A percentile compares a stretch with the other conserved stretches of the same genome.
Conservation (phyloP, 1,140 invertebrate genomes). For the Rhopalosiphum maidis region DNA sequence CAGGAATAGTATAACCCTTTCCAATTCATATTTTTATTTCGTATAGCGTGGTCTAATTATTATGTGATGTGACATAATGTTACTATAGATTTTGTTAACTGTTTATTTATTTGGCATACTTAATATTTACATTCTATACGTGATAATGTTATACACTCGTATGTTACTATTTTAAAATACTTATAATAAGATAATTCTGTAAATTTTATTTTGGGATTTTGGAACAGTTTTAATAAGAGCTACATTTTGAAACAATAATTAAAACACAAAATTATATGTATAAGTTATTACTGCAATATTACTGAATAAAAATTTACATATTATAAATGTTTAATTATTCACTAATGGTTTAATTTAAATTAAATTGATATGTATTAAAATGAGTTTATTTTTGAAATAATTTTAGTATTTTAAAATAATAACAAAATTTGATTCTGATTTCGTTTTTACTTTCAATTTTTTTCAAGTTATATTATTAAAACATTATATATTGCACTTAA, state of each 20-base stretch:
- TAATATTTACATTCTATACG: not conserved
- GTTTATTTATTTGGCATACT: not conserved
- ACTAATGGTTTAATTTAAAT: not conserved
- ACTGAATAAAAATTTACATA: no score
- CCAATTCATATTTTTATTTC: not conserved
- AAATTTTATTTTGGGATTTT: not conserved
- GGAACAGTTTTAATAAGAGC: no score
- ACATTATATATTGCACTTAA: not conserved
- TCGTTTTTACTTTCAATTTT: not conserved
- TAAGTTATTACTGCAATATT: no score
- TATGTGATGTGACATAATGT: not conserved
- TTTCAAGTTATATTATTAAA: not conserved
- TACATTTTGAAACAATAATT: no score
- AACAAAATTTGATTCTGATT: not conserved
- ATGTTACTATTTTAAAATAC: not conserved
- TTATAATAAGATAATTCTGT: not conserved
- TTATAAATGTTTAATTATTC: no score
- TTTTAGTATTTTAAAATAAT: not conserved
- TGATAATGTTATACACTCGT: not conserved
- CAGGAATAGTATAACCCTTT: not conserved
- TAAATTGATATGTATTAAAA: not conserved
- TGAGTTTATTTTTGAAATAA: not conserved
- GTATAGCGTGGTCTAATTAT: not conserved
- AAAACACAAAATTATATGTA: no score
- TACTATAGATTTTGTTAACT: not conserved